Evolutionary conservation across 2,797 vertebrate species (phyloP).

Genomic region (Pseudopleuronectes americanus): DNA sequence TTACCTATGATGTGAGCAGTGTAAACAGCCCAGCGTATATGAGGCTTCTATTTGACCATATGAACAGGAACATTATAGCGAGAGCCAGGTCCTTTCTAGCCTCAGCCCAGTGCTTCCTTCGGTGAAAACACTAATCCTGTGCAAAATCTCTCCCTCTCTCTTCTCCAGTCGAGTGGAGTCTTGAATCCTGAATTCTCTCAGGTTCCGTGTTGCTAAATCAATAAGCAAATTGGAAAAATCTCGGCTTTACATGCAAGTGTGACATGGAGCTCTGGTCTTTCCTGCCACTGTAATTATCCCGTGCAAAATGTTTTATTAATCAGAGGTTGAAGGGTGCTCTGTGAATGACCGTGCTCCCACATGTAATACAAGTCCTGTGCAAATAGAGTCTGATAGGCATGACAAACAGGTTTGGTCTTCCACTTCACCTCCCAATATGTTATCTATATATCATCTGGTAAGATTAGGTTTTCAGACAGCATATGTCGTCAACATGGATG

Average conservation of each 20-base stretch:
- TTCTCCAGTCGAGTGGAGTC: background rate
- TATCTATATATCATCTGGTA: constrained; percentile 24
- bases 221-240: constrained; percentile 1
- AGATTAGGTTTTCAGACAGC: constrained; percentile 13
- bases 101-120: background rate
- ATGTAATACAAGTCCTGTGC: constrained; percentile 17
- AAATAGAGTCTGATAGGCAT: constrained; percentile 28
- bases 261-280: constrained; percentile 1
- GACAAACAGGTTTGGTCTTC: constrained; percentile 15
- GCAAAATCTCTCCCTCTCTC: background rate
- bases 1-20: background rate
- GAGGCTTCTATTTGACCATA: background rate
- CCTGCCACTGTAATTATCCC: constrained; percentile 9
- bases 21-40: background rate
- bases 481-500: constrained; percentile 12
- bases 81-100: background rate
- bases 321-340: background rate
- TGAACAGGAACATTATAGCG: background rate
- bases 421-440: constrained; percentile 11
- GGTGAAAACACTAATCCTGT: background rate
- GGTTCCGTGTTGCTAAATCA: constrained; percentile 5
- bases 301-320: constrained; percentile 9
- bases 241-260: background rate
- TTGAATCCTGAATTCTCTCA: background rate
- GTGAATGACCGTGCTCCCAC: background rate